Conservation (phyloP, 2,797 vertebrate genomes). For the Chaunax sp. region DNA sequence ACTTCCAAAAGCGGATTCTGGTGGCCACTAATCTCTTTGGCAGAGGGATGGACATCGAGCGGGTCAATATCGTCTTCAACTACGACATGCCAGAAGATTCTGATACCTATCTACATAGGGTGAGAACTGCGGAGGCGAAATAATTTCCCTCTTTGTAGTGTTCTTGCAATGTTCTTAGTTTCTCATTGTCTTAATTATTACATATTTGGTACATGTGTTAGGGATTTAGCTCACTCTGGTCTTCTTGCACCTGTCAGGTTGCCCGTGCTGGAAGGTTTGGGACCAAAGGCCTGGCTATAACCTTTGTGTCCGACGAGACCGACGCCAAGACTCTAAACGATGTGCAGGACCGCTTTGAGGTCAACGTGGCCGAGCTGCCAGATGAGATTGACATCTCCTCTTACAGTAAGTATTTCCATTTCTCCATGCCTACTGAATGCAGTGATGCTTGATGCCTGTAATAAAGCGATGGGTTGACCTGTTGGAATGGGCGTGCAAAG, state of each 20-base stretch:
- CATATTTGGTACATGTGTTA: neutral
- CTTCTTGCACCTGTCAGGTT: constrained; percentile 76
- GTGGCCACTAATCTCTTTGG: constrained; percentile 92
- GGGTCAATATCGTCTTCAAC: constrained; percentile 93
- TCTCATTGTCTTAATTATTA: neutral
- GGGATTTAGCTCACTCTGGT: neutral
- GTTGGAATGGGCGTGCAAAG: constrained; percentile 3
- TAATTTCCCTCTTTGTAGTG: too few relatives aligned
- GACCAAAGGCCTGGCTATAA: constrained; percentile 90
- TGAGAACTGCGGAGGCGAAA: constrained; percentile 37
- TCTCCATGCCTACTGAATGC: neutral
- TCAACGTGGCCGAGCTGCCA: constrained; percentile 91
- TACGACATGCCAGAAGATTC: constrained; percentile 94
- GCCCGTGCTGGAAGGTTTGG: constrained; percentile 90
- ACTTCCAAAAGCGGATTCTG: constrained; percentile 90
- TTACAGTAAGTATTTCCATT: constrained; percentile 84
- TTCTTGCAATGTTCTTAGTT: neutral
- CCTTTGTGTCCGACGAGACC: constrained; percentile 89
- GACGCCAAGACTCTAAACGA: constrained; percentile 92
- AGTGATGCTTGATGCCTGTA: neutral
- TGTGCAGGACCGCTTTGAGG: constrained; percentile 92
- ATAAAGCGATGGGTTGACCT: neutral
- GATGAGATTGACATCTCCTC: constrained; percentile 94
- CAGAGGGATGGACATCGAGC: constrained; percentile 91
- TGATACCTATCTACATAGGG: constrained; percentile 91